phyloP scores from a whole-genome alignment of 2,888 invertebrate genomes.

The Drosophila monieri region DNA sequence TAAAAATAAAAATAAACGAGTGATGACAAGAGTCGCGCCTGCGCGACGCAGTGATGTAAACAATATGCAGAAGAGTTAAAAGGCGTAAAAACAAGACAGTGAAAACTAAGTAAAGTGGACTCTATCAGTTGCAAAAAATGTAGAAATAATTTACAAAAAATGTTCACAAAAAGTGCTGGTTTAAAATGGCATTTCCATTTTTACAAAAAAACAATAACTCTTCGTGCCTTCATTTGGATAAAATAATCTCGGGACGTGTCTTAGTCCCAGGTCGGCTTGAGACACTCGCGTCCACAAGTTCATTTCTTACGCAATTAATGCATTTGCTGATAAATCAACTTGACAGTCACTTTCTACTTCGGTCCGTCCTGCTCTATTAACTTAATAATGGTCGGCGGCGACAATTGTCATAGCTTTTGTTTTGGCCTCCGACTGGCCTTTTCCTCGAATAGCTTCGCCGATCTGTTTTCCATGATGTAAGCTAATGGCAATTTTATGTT shows the following conservation, averaged over 20 bases:
- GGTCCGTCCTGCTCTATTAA: neutral
- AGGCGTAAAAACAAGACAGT: neutral
- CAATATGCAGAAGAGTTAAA: slow-evolving; percentile 35
- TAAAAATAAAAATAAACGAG: slow-evolving; percentile 20
- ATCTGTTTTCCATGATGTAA: slow-evolving; percentile 33
- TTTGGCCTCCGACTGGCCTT: slow-evolving; percentile 1
- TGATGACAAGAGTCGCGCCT: slow-evolving; percentile 65
- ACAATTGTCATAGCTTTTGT: slow-evolving; percentile 46
- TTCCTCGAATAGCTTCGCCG: slow-evolving; percentile 5
- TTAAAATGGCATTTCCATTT: too few species aligned
- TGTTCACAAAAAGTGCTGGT: too few species aligned
- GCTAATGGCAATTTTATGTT: slow-evolving; percentile 43
- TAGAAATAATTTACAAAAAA: too few species aligned
- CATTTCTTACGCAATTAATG: slow-evolving; percentile 62
- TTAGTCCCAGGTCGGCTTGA: slow-evolving; percentile 44
- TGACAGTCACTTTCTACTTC: slow-evolving; percentile 62
- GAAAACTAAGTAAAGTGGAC: too few species aligned
- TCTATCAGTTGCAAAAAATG: too few species aligned
- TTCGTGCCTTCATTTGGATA: neutral
- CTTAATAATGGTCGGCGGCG: slow-evolving; percentile 25
- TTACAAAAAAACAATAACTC: neutral
- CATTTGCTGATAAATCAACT: slow-evolving; percentile 63
- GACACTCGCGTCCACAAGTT: slow-evolving; percentile 49
- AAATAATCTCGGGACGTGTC: slow-evolving; percentile 45
- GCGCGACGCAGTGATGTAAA: slow-evolving; percentile 68